Evolutionary conservation across 37 sponge, comb jelly and placozoan species (phyloP).

Genomic region (Eunapius fragilis): DNA sequence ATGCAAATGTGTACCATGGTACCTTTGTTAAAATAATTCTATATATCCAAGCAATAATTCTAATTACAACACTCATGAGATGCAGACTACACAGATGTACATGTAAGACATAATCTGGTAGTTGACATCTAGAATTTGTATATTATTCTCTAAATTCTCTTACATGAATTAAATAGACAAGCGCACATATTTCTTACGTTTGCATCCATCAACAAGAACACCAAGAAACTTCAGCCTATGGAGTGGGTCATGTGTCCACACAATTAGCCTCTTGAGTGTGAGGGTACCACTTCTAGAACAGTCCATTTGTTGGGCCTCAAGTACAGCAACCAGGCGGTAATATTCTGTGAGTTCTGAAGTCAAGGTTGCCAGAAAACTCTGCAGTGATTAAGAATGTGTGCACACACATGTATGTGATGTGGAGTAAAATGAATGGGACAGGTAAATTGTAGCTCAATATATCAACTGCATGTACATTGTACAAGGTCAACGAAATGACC

Average conservation of each 20-base stretch:
- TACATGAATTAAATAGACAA: not conserved
- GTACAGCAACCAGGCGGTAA: slow-evolving; percentile 89
- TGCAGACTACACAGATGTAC: too few relatives aligned
- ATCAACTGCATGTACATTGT: too few relatives aligned
- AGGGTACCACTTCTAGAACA: slow-evolving; percentile 15
- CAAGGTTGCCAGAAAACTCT: slow-evolving; percentile 94
- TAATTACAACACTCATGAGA: too few relatives aligned
- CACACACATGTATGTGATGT: not conserved
- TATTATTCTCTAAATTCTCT: too few relatives aligned
- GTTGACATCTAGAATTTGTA: too few relatives aligned
- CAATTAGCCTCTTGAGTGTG: slow-evolving; percentile 85
- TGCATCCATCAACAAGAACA: slow-evolving; percentile 70
- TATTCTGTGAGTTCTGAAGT: slow-evolving; percentile 90
- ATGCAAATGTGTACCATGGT: not conserved
- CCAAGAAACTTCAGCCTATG: slow-evolving; percentile 83
- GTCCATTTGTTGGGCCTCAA: slow-evolving; percentile 80
- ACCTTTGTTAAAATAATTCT: too few relatives aligned
- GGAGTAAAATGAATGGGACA: not conserved
- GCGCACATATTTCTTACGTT: slow-evolving; percentile 42
- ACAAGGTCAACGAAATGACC: too few relatives aligned
- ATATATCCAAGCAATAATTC: too few relatives aligned
- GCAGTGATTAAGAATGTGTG: not conserved
- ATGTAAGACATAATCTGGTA: too few relatives aligned
- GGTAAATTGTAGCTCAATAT: too few relatives aligned
- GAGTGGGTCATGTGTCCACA: slow-evolving; percentile 95